Evolutionary conservation across 2,113 vertebrate genomes (phyloP).

Genomic region (Xiphophorus couchianus): DNA sequence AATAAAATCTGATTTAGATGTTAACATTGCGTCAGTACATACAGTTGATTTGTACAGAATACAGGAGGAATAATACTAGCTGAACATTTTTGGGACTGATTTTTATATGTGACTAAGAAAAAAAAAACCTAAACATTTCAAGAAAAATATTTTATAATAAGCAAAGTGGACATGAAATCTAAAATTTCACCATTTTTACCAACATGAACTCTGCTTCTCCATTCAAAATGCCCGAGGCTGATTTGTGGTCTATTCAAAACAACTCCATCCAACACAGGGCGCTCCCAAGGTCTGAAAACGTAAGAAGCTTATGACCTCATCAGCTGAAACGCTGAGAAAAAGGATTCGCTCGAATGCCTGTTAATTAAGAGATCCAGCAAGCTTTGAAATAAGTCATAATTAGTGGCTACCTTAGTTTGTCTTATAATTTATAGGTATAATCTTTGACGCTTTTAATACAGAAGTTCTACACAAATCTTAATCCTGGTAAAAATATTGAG

Average conservation of each 20-base stretch:
- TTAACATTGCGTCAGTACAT: too few species aligned
- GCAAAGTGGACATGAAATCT: neutral
- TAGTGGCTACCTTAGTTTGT: too few species aligned
- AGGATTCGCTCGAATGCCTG: neutral
- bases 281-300: neutral
- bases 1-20: neutral
- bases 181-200: neutral
- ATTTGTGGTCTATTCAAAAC: neutral
- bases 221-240: neutral
- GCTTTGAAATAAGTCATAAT: too few species aligned
- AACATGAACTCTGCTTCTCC: neutral
- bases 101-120: neutral
- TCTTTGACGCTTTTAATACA: too few species aligned
- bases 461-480: too few species aligned
- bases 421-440: too few species aligned
- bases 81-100: neutral
- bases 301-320: too few species aligned
- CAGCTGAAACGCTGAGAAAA: neutral
- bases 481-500: too few species aligned
- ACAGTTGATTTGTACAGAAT: neutral
- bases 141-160: neutral
- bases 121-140: neutral
- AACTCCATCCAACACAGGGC: neutral
- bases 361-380: neutral
- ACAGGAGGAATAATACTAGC: neutral